Evolutionary conservation across 2,113 vertebrate genomes (phyloP).

Genomic region (Willisornis vidua): DNA sequence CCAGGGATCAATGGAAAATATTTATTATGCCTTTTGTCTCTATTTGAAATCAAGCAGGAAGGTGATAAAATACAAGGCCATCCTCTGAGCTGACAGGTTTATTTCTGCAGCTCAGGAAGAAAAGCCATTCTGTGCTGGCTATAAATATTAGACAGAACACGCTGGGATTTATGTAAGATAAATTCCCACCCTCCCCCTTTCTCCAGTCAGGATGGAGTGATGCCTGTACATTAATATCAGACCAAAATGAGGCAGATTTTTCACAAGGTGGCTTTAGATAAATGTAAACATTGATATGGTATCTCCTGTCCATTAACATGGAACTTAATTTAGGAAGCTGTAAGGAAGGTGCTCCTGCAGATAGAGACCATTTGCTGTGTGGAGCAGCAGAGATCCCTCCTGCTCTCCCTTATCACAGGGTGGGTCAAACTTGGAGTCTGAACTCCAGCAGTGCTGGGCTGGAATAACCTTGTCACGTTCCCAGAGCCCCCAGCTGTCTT

Average conservation of each 20-base stretch:
- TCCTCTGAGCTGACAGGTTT: constrained; percentile 59
- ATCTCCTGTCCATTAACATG: neutral
- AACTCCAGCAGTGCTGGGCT: neutral
- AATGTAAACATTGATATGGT: neutral
- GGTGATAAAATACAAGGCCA: constrained; percentile 39
- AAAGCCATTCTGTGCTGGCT: constrained; percentile 19
- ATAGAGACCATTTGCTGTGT: fast-evolving
- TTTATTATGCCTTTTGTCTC: constrained; percentile 47
- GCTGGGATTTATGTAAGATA: constrained; percentile 31
- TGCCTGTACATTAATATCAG: neutral
- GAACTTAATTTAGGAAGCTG: neutral
- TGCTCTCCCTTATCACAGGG: fast-evolving
- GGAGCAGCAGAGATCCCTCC: neutral
- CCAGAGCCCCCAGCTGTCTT: neutral
- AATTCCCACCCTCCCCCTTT: constrained; percentile 17
- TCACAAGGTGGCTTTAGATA: neutral
- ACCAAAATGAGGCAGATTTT: neutral
- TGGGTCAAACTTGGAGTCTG: neutral
- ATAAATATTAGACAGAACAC: constrained; percentile 60
- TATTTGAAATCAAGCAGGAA: constrained; percentile 34
- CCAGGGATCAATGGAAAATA: constrained; percentile 12
- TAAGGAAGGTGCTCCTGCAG: neutral
- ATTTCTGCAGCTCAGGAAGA: constrained; percentile 46
- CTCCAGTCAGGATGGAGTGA: neutral
- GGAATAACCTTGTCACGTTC: neutral